A percentile compares a stretch with the other conserved stretches of the same genome.
Conservation (phyloP, 1,140 invertebrate species). For the Zaprionus africanus region DNA sequence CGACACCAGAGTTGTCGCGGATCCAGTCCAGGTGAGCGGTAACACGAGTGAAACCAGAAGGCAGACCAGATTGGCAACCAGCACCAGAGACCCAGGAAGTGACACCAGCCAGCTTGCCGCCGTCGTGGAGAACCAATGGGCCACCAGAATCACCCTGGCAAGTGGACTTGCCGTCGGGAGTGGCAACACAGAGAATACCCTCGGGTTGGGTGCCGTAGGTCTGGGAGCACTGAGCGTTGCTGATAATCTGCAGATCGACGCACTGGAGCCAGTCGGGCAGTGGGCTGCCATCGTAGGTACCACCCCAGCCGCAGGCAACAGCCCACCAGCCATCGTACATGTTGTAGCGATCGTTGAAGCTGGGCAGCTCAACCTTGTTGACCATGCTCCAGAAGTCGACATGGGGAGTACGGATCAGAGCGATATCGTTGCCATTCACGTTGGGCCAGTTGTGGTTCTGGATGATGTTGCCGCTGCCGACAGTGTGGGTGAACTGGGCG, state of each 20-base stretch:
- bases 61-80: slow-evolving; percentile 85
- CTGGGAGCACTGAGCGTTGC: slow-evolving; percentile 32
- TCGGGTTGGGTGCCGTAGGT: slow-evolving; percentile 55
- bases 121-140: slow-evolving; percentile 84
- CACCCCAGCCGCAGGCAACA: slow-evolving; percentile 53
- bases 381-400: slow-evolving; percentile 39
- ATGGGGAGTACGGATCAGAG: slow-evolving; percentile 35
- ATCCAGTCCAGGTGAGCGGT: slow-evolving; percentile 86
- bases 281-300: slow-evolving; percentile 28
- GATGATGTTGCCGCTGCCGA: slow-evolving; percentile 40
- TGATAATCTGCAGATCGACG: slow-evolving; percentile 56
- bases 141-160: slow-evolving; percentile 86
- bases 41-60: slow-evolving; percentile 86
- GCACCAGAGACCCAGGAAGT: slow-evolving; percentile 76
- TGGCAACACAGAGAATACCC: slow-evolving; percentile 46
- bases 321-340: slow-evolving; percentile 31
- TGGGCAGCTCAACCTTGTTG: slow-evolving; percentile 43
- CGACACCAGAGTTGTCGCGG: slow-evolving; percentile 85
- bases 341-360: slow-evolving; percentile 33
- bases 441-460: slow-evolving; percentile 43
- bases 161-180: slow-evolving; percentile 53
- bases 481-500: slow-evolving; percentile 34
- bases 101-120: slow-evolving; percentile 84
- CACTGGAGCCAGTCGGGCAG: slow-evolving; percentile 51
- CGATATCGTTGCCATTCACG: slow-evolving; percentile 46